Evolutionary conservation across 2,888 invertebrate genomes (phyloP).

Genomic region (Lasius platythorax): DNA sequence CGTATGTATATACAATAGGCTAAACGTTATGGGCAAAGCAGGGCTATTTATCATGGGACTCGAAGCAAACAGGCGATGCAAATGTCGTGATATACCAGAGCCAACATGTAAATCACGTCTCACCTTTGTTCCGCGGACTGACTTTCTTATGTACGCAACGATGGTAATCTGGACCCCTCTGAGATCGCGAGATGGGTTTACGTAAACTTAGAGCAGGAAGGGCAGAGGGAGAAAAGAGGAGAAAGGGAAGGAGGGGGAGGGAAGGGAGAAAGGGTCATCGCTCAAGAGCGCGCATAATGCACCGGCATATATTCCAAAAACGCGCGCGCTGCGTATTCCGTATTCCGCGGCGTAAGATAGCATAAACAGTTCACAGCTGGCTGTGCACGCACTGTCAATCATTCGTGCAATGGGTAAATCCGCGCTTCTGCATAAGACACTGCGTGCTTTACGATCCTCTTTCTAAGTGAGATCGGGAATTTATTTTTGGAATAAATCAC

Average conservation of each 20-base stretch:
- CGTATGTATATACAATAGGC: background rate
- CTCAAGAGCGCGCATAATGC: constrained; percentile 46
- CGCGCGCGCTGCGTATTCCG: constrained; percentile 26
- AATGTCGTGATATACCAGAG: constrained; percentile 52
- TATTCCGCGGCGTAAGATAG: constrained; percentile 42
- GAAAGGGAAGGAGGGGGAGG: background rate
- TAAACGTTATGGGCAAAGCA: constrained; percentile 38
- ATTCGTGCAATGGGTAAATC: constrained; percentile 39
- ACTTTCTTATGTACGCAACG: constrained; percentile 54
- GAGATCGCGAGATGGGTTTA: constrained; percentile 48
- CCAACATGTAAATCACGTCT: constrained; percentile 55
- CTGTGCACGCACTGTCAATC: constrained; percentile 44
- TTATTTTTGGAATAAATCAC: constrained; percentile 46
- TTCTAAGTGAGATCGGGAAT: constrained; percentile 27
- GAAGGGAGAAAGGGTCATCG: constrained; percentile 4
- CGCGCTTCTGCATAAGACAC: constrained; percentile 24
- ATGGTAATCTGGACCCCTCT: constrained; percentile 49
- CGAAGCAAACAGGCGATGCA: constrained; percentile 54
- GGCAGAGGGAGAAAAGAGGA: background rate
- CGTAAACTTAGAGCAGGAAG: constrained; percentile 39
- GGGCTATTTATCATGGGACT: constrained; percentile 46
- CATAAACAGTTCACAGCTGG: constrained; percentile 36
- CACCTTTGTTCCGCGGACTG: constrained; percentile 48
- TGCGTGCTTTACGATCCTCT: constrained; percentile 21
- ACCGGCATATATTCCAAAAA: constrained; percentile 44